Base-by-base conservation (phyloP, 2,797 vertebrate genomes). In the Naso thynnoides region DNA sequence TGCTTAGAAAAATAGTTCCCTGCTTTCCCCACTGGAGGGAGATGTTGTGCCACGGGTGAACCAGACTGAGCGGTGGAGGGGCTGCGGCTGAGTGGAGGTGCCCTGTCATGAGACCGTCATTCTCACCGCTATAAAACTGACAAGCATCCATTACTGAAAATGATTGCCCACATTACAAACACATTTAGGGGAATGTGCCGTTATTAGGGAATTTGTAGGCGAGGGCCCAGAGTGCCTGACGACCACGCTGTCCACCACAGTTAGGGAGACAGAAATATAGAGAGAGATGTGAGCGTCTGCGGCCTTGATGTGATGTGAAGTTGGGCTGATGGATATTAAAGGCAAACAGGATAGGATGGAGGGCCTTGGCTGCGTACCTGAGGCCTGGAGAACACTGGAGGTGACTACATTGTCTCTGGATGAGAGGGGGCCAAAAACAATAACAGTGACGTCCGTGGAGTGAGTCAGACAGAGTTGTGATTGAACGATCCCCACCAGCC, bases 141-240 rank as follows among this genome's bases (percentile, higher is more conserved):
- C 95, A 95, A 95, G 95, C 94, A 93, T 95, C 94, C 94, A 95
- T 95, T 95, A 95, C 94, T 91, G 93, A 94, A 95, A 95, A 95
- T 95, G 94, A 95, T 95, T 93, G 93, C 94, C 91, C 94, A 95
- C 94, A 95, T 95, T 95, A 95, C 94, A 94, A 94, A 95, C 93
- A 94, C 95, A 95, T 95, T 95, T 95, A 92, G 93, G 93, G 89
- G 93, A 94, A 95, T 94, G 94, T 94, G 94, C 89, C 91, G 91
- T 95, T 95, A 95, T 95, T 95, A 95, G 94, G 92, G 94, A 93
- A 93, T 95, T 94, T 95, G 93, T 95, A 94, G 95, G 94, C 91
- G 88, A 93, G 92, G 89, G 89, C 88, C 89, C 92, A 90, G 87
- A 93, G 92, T 89, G 92, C 86, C 90, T 94, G 89, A 88, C 88